phyloP scores from a whole-genome alignment of 2,113 vertebrate genomes.

The Hoplias malabaricus region DNA sequence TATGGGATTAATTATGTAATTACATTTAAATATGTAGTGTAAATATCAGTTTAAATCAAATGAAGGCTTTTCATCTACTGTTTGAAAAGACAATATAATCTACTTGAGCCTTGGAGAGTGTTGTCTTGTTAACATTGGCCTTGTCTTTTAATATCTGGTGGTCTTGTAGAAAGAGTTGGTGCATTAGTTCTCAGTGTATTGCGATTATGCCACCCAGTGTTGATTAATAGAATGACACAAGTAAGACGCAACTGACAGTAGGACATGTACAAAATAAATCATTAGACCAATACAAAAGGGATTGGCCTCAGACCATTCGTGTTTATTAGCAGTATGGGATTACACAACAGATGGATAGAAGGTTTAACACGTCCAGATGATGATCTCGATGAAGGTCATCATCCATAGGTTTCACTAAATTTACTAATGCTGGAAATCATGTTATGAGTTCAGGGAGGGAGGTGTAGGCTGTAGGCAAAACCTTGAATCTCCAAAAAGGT shows the following conservation, averaged over 20 bases:
- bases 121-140: no score
- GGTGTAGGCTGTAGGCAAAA: no score
- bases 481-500: no score
- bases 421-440: no score
- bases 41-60: neutral
- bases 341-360: neutral
- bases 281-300: neutral
- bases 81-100: neutral
- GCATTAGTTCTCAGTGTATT: conserved; percentile 29
- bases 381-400: neutral
- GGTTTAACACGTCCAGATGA: conserved; percentile 1
- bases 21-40: no score
- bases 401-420: neutral
- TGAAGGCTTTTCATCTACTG: neutral
- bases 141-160: no score
- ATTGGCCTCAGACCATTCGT: neutral
- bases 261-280: neutral
- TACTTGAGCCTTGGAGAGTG: neutral
- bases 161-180: neutral
- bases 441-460: no score
- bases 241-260: neutral
- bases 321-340: conserved; percentile 31
- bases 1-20: no score
- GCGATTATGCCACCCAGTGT: conserved; percentile 49
- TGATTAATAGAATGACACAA: conserved; percentile 41